Conservation (phyloP, 2,888 invertebrate genomes). For the Plebejus anna region DNA sequence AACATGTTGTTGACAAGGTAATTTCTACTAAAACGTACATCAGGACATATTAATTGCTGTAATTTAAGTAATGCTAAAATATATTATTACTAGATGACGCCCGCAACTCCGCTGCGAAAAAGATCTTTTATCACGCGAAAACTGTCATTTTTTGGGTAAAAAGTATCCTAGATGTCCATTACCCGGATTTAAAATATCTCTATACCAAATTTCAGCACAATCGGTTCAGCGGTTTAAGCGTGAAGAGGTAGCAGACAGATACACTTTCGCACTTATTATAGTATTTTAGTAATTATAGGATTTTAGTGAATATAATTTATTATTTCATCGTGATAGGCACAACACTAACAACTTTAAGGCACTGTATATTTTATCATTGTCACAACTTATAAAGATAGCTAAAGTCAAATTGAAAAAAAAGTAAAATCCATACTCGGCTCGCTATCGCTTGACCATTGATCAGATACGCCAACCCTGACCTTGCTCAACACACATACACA, state of each 20-base stretch:
- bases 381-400: slow-evolving; percentile 9
- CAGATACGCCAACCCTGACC: slow-evolving; percentile 75
- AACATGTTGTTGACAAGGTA: slow-evolving; percentile 12
- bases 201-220: too few species aligned
- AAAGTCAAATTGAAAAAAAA: slow-evolving; percentile 27
- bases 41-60: not conserved
- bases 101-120: too few species aligned
- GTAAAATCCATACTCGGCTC: slow-evolving; percentile 53
- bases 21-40: slow-evolving; percentile 13
- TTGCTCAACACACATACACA: slow-evolving; percentile 73
- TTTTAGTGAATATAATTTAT: not conserved
- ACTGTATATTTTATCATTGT: not conserved
- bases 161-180: too few species aligned
- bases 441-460: slow-evolving; percentile 72
- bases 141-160: too few species aligned
- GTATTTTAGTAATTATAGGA: too few species aligned
- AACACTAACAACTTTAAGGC: not conserved
- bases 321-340: not conserved
- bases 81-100: not conserved
- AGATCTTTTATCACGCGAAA: too few species aligned
- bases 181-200: too few species aligned
- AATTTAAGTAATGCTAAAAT: not conserved
- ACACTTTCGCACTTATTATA: too few species aligned
- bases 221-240: too few species aligned
- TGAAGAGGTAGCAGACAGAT: too few species aligned